Evolutionary conservation across 2,888 invertebrate species (phyloP).

Genomic region (Leptothorax acervorum): DNA sequence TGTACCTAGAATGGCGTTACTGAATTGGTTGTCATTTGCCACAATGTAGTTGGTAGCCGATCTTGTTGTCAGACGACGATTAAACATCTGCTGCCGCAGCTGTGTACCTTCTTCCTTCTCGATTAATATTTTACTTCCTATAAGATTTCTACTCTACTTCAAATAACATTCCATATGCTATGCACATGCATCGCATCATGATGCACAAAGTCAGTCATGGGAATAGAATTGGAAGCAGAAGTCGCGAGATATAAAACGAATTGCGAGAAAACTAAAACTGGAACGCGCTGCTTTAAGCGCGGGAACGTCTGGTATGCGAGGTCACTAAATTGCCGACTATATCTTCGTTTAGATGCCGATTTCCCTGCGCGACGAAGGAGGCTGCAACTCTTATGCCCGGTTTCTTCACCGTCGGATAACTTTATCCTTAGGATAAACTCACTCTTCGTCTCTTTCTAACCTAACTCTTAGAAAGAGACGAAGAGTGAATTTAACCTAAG

Average conservation of each 20-base stretch:
- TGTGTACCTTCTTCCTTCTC: slow-evolving; percentile 33
- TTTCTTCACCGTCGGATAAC: too few species aligned
- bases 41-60: slow-evolving; percentile 21
- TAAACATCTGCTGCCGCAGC: slow-evolving; percentile 66
- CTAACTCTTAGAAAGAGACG: too few species aligned
- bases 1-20: slow-evolving; percentile 10
- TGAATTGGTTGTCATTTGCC: slow-evolving; percentile 42
- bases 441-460: too few species aligned
- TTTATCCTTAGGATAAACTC: too few species aligned
- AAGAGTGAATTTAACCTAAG: too few species aligned
- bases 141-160: slow-evolving; percentile 40
- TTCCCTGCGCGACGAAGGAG: slow-evolving; percentile 19
- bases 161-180: slow-evolving; percentile 29
- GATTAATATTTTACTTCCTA: slow-evolving; percentile 53
- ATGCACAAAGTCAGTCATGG: slow-evolving; percentile 11
- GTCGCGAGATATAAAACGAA: slow-evolving; percentile 49
- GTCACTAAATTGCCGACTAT: slow-evolving; percentile 55
- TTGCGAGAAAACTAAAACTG: slow-evolving; percentile 67
- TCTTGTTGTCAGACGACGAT: slow-evolving; percentile 56
- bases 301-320: slow-evolving; percentile 63
- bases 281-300: slow-evolving; percentile 55
- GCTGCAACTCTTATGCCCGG: slow-evolving; percentile 10
- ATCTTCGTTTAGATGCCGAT: slow-evolving; percentile 46
- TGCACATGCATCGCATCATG: slow-evolving; percentile 19
- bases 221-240: slow-evolving; percentile 37